Base-by-base conservation (phyloP, 1,140 invertebrate genomes). In the Myzus persicae region DNA sequence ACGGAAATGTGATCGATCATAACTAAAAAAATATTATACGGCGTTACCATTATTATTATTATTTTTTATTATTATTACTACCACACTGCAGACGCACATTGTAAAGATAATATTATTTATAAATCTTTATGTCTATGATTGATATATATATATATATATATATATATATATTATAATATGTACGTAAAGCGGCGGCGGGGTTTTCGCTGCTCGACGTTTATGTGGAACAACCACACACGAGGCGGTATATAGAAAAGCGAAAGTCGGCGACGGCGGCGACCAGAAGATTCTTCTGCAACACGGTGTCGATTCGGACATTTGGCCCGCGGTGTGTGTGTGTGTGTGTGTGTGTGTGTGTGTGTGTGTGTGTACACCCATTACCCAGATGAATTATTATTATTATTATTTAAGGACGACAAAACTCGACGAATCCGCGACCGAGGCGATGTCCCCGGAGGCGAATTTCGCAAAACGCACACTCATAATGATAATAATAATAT, bases 381-480 rank as follows among this genome's bases (percentile, higher is more conserved):
- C 38, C 89, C 40, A 26, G 31, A 59, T 40, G 20, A 82, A 82
- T 82, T 36, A 89, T 89, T 51, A 89, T 89, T 87, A 46, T 87
- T 42, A 85, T 40, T 44, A 87, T 48, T 85, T 85, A 46, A 85
- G 40, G 84, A 89, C n/a, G 46, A 44, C n/a, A 51, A 38, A 51
- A 51, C 42, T 51, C 87, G 87, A n/a, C 87, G 87, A 36, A 59
- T 90, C 24, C 40, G 88, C 46, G 44, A 44, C 11, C 40, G 51
- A 22, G 6, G 5, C 44, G 20, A 26, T 87, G 42, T n/a, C 46
- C 42, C 87, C 54, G 4, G 38, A 42, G 89, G 54, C 54, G 54
- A n/a, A 90, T 90, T 90, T 90, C 89, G 89, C 54, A 90, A 90
- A 90, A 90, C 11, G 38, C 42, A 9, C 82, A 44, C 84, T 14